These are phyloP conservation scores for Nicator chloris DNA, from an alignment of 2,113 vertebrate species.

Conservation along the genomic window DNA sequence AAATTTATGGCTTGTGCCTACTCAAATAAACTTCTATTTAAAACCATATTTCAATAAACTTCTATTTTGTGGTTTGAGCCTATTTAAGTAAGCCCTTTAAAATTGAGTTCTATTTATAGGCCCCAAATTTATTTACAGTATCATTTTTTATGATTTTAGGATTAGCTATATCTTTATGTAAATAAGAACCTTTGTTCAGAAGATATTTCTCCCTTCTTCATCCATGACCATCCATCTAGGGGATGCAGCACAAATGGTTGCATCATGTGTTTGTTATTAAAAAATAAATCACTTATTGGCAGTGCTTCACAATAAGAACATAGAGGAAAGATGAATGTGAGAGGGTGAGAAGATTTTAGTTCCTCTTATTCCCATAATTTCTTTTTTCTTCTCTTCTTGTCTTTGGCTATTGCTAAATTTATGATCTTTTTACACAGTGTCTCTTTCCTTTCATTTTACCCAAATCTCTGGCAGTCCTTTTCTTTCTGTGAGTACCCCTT, in stretches of 20 bases:
- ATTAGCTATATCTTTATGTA: constrained; percentile 22
- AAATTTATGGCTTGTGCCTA: constrained; percentile 25
- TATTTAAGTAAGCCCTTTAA: constrained; percentile 55
- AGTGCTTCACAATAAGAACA: not conserved
- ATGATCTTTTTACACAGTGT: not conserved
- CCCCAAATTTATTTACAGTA: constrained; percentile 42
- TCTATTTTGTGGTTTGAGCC: constrained; percentile 46
- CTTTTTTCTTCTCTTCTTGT: not conserved
- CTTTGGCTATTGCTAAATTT: not conserved
- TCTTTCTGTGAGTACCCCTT: not conserved
- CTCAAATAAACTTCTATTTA: constrained; percentile 55
- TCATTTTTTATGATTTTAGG: constrained; percentile 20
- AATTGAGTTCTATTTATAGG: constrained; percentile 58
- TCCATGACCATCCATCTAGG: not conserved
- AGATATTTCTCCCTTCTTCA: constrained; percentile 17
- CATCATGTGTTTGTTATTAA: constrained; percentile 26
- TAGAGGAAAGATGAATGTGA: not conserved
- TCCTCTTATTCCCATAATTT: not conserved
- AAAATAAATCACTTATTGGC: constrained; percentile 22
- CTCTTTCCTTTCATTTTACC: not conserved
- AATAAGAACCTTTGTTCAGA: constrained; percentile 7
- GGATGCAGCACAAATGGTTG: not conserved
- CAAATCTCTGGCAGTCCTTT: not conserved
- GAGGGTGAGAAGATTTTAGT: not conserved
- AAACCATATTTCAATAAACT: constrained; percentile 46